These are phyloP conservation scores for Tribolium castaneum DNA, from an alignment of 1,140 invertebrate genomes.

Conservation along the genomic window DNA sequence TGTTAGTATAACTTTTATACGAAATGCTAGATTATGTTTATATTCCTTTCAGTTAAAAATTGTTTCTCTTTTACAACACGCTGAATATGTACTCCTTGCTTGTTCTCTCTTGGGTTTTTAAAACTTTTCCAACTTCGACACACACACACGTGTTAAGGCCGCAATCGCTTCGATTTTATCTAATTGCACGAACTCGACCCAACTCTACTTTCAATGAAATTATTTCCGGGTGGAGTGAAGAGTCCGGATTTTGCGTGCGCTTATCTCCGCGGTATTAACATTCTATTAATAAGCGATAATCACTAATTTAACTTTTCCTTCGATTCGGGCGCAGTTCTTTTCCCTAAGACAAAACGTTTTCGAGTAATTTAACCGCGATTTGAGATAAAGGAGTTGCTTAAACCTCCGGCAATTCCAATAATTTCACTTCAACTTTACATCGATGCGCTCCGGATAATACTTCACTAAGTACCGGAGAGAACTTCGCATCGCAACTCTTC, in stretches of 20 bases:
- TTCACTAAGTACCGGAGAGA: constrained; percentile 21
- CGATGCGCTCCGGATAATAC: constrained; percentile 16
- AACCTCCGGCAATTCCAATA: constrained; percentile 34
- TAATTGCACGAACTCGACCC: not conserved
- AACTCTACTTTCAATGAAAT: not conserved
- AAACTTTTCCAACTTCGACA: constrained; percentile 25
- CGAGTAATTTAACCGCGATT: constrained; percentile 35
- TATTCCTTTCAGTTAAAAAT: constrained; percentile 37
- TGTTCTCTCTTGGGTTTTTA: constrained; percentile 12
- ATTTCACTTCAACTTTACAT: constrained; percentile 36
- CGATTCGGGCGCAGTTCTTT: constrained; percentile 15
- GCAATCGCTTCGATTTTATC: not conserved
- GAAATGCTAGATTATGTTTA: constrained; percentile 42
- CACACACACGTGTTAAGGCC: not conserved
- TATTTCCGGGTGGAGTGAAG: not conserved
- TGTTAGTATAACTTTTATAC: constrained; percentile 41
- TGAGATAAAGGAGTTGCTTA: constrained; percentile 31
- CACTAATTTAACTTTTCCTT: constrained; percentile 28
- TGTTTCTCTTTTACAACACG: constrained; percentile 34
- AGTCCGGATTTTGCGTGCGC: constrained; percentile 5
- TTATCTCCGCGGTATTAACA: constrained; percentile 5
- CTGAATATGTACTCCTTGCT: constrained; percentile 23
- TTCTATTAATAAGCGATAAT: constrained; percentile 33
- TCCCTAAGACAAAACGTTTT: constrained; percentile 16
- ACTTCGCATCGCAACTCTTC: not conserved